Conservation (phyloP, 2,113 vertebrate species). For the Gymnobelideus leadbeateri region DNA sequence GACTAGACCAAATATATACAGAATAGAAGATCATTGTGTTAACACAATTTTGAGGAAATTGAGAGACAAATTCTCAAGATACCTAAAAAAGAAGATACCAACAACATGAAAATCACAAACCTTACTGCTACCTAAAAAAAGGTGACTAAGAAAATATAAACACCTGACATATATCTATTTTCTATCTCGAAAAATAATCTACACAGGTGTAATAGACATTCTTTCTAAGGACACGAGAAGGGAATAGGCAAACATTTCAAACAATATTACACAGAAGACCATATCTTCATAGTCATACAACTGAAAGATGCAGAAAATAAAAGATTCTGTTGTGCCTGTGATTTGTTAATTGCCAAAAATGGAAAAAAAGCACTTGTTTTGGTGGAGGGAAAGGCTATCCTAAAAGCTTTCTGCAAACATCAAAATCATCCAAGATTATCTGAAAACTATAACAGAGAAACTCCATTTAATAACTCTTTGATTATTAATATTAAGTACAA, state of each 20-base stretch:
- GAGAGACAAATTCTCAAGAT: background rate
- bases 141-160: background rate
- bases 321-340: background rate
- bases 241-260: background rate
- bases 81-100: background rate
- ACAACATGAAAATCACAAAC: background rate
- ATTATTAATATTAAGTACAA: background rate
- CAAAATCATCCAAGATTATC: background rate
- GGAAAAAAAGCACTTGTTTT: background rate
- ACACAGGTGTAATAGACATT: background rate
- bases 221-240: background rate
- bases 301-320: background rate
- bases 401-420: background rate
- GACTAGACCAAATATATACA: no score
- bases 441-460: background rate
- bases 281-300: background rate
- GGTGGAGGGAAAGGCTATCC: background rate
- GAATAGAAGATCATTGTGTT: no score
- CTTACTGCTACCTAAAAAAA: background rate
- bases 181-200: background rate
- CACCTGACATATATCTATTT: background rate
- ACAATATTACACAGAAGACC: background rate
- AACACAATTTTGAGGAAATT: background rate
- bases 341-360: background rate
- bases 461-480: background rate